Evolutionary conservation across 2,888 invertebrate genomes (phyloP).

Genomic region (Amphiduros pacificus): DNA sequence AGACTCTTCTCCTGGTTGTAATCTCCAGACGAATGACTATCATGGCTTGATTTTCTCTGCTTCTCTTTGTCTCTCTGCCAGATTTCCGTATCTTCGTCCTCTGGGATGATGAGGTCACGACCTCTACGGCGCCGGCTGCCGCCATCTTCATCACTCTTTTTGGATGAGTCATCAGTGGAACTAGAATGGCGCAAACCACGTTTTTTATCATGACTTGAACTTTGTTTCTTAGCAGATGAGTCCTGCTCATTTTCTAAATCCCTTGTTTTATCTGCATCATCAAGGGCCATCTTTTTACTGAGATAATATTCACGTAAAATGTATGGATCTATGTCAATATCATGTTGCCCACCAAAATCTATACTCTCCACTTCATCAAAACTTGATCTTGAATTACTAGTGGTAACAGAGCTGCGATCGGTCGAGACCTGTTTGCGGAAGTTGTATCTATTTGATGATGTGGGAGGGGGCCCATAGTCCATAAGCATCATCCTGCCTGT

Average conservation of each 20-base stretch:
- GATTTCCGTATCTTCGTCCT: neutral
- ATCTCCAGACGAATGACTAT: neutral
- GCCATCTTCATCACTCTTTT: neutral
- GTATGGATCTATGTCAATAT: slow-evolving; percentile 6
- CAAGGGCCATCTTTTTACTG: too few relatives aligned
- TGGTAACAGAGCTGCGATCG: neutral
- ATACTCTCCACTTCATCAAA: slow-evolving; percentile 19
- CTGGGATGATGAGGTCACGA: neutral
- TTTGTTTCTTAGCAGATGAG: neutral
- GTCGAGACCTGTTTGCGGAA: neutral
- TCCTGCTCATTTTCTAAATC: neutral
- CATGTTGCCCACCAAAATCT: slow-evolving; percentile 9
- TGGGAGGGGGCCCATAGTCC: too few relatives aligned
- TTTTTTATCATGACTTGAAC: neutral
- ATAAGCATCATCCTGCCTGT: too few relatives aligned
- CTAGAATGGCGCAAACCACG: neutral
- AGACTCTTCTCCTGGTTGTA: neutral
- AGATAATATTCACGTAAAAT: neutral
- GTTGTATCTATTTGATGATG: too few relatives aligned
- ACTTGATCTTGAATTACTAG: neutral
- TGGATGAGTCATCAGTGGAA: neutral
- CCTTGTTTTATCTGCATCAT: too few relatives aligned
- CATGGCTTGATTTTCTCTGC: neutral
- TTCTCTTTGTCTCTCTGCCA: neutral
- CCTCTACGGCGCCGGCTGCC: neutral